A percentile compares a stretch with the other conserved stretches of the same genome.
These are phyloP conservation scores for Eilema depressum DNA, from an alignment of 2,888 invertebrate species.

Conservation along the genomic window DNA sequence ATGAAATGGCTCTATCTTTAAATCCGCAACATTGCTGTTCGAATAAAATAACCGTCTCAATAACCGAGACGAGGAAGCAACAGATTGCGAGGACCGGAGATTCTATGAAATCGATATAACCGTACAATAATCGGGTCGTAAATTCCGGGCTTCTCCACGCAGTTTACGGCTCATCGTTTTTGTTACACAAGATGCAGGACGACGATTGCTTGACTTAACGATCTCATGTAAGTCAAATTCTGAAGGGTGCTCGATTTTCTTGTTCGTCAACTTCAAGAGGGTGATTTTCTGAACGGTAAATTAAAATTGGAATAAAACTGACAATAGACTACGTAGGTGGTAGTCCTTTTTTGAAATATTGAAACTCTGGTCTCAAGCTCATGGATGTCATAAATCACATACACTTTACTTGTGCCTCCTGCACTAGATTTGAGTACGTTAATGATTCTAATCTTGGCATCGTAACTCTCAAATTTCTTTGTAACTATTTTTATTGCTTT, in stretches of 20 bases:
- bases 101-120: constrained; percentile 46
- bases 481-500: too few relatives aligned
- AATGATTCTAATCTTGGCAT: too few relatives aligned
- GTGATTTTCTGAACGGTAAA: neutral
- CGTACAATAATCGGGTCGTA: constrained; percentile 62
- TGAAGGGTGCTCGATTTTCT: neutral
- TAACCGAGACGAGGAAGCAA: constrained; percentile 57
- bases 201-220: constrained; percentile 24
- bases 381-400: too few relatives aligned
- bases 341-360: too few relatives aligned
- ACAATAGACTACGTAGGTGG: neutral
- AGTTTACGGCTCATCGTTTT: constrained; percentile 57
- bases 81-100: constrained; percentile 45
- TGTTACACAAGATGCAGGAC: constrained; percentile 55
- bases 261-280: neutral
- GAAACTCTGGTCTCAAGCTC: too few relatives aligned
- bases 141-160: constrained; percentile 45
- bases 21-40: constrained; percentile 48
- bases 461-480: too few relatives aligned
- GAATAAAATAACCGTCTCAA: constrained; percentile 67
- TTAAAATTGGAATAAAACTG: neutral
- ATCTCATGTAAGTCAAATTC: constrained; percentile 3
- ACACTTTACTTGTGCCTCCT: too few relatives aligned
- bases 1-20: constrained; percentile 44
- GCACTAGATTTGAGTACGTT: too few relatives aligned